Evolutionary conservation across 2,888 invertebrate species (phyloP), one percentile per base, ranked within the genome.

Genomic region (Cryptus viduatorius): DNA sequence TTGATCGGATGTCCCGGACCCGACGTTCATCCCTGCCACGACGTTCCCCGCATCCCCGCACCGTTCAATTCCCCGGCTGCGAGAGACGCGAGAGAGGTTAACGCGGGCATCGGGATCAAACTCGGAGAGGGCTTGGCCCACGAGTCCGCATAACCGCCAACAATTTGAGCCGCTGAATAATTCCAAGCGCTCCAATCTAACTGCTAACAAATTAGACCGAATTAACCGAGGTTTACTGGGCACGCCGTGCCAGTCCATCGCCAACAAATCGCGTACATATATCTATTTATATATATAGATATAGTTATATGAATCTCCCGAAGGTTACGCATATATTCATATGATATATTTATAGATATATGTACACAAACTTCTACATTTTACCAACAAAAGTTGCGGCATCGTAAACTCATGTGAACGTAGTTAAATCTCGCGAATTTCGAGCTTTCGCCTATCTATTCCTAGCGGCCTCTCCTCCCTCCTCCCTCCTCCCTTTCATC

Each of bases 181-280:
- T 92, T 92, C 92, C 91, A 89, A 89, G 89, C 92, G 90, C 90
- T 92, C 91, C 92, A 90, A 92, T 92, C 92, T 92, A 91, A 92
- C 92, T 92, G 90, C 91, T 91, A 92, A 92, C 92, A 92, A 92
- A 92, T 92, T 92, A 91, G 91, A 92, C 89, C 90, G 90, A 91
- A 92, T 92, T 92, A 92, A 90, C 90, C 90, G 88, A 89, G 90
- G 89, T 89, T 90, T 88, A 89, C 90, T 88, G 90, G 73, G 68
- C 68, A 68, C 76, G 68, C 72, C 75, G 50, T 56, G 48, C 53
- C 61, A 29, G 61, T 72, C 81, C 81, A 69, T 24, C 68, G 37
- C 29, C 59, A 24, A 31, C 37, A 65, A 29, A 64, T 48, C 37
- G 44, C 24, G 42, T 46, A n/a, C 46, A 19, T 56, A 37, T 48